Base-by-base conservation (phyloP, 2,888 invertebrate species). In the Loripinus fragilis region DNA sequence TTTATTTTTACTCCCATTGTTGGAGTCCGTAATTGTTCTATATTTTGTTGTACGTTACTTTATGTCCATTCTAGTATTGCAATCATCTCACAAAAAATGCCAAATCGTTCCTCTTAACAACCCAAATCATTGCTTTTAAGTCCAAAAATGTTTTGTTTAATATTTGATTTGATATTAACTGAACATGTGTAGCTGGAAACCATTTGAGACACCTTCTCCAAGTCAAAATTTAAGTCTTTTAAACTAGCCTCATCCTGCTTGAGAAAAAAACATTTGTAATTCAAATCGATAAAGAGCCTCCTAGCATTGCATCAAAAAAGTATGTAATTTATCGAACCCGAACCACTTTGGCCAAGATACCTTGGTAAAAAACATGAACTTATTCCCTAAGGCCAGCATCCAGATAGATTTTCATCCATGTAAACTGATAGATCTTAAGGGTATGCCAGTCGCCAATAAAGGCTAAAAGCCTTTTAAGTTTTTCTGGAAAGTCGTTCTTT, bases 301-400 rank as follows among this genome's bases (percentile, higher is more conserved):
- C n/a, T n/a, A n/a, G n/a, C n/a, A n/a, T n/a, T n/a, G n/a, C n/a
- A n/a, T n/a, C n/a, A n/a, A n/a, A n/a, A n/a, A n/a, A n/a, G n/a
- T 42, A 68, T 68, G 42, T 23, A 48, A 48, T 25, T 68, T 68
- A 28, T 68, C 68, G 48, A 68, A 68, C 17, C 48, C 55, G 12
- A 7, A 55, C 55, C 3, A 55, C 55, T 28, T 28, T 55, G 5
- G 55, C 23, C 20, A 55, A 23, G 8, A 55, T n/a, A n/a, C n/a
- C n/a, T n/a, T n/a, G n/a, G n/a, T n/a, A n/a, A n/a, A n/a, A n/a
- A n/a, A n/a, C n/a, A 28, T 17, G 25, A 23, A 55, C 55, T 28
- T 28, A 28, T 55, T 55, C 55, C 28, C 28, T 55, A 25, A 55
- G 28, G 5, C 55, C 55, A 25, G 30, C 55, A 55, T 55, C 55